Conservation (phyloP, 1,140 invertebrate species). For the Temnothorax nylanderi region DNA sequence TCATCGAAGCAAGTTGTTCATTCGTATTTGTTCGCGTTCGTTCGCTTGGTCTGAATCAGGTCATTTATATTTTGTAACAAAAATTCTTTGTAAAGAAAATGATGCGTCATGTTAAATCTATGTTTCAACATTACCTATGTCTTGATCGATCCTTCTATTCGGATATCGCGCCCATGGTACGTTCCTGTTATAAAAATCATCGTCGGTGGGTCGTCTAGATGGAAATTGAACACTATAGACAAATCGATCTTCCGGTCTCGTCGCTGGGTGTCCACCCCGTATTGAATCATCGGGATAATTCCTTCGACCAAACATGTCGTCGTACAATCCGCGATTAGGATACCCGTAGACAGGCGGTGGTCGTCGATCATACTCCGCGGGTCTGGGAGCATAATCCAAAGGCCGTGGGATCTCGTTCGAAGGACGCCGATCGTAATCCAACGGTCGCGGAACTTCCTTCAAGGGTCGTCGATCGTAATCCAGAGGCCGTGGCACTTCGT, state of each 20-base stretch:
- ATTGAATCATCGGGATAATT: constrained; percentile 6
- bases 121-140: constrained; percentile 62
- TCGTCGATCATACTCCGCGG: constrained; percentile 38
- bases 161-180: constrained; percentile 63
- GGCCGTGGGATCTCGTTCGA: constrained; percentile 52
- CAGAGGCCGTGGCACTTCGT: constrained; percentile 30
- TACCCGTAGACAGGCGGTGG: background rate
- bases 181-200: constrained; percentile 33
- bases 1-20: background rate
- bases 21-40: background rate
- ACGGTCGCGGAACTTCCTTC: constrained; percentile 34
- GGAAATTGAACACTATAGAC: constrained; percentile 22
- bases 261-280: constrained; percentile 1
- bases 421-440: constrained; percentile 49
- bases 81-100: background rate
- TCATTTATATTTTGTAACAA: background rate
- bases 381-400: constrained; percentile 38
- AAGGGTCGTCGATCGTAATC: constrained; percentile 59
- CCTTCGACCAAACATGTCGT: constrained; percentile 21
- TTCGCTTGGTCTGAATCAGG: background rate
- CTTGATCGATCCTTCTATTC: constrained; percentile 60
- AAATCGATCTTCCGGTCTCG: constrained; percentile 29
- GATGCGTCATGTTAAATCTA: background rate
- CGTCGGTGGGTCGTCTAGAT: constrained; percentile 33
- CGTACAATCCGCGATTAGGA: background rate